A percentile compares a stretch with the other conserved stretches of the same genome.
These are phyloP conservation scores for Brachyalestes nurse DNA, from an alignment of 2,797 vertebrate species.

Conservation along the genomic window DNA sequence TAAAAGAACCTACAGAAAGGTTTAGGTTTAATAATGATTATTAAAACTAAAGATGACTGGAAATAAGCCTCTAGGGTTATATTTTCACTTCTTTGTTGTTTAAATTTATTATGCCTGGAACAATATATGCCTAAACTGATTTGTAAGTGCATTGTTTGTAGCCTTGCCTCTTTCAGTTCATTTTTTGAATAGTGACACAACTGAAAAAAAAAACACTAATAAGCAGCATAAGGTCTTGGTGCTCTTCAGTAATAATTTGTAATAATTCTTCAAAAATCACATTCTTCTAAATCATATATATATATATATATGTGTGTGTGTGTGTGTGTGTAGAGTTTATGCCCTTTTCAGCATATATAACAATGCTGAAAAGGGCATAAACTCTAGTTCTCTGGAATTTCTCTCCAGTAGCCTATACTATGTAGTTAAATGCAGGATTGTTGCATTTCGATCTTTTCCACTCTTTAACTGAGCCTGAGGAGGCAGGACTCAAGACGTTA, in stretches of 20 bases:
- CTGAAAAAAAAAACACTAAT: background rate
- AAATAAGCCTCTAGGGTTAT: background rate
- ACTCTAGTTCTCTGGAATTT: conserved; percentile 1
- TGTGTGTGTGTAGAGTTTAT: too few relatives aligned
- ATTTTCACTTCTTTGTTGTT: background rate
- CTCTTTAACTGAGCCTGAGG: conserved; percentile 52
- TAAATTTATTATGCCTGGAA: background rate
- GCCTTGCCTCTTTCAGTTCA: background rate
- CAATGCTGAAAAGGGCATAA: too few relatives aligned
- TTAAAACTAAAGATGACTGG: background rate
- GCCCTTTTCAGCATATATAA: too few relatives aligned
- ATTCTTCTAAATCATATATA: too few relatives aligned
- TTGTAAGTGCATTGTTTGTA: background rate
- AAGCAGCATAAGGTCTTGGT: too few relatives aligned
- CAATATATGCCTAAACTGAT: background rate
- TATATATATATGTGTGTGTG: too few relatives aligned
- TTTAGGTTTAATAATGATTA: background rate
- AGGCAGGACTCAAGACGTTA: conserved; percentile 19
- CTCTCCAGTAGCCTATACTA: background rate
- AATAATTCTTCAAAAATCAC: too few relatives aligned
- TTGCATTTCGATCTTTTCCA: conserved; percentile 41
- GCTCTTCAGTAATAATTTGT: too few relatives aligned
- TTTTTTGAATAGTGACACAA: background rate
- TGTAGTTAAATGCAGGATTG: conserved; percentile 3
- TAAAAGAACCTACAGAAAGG: background rate